Evolutionary conservation across 2,113 vertebrate species (phyloP).

Genomic region (Cottus gobio): DNA sequence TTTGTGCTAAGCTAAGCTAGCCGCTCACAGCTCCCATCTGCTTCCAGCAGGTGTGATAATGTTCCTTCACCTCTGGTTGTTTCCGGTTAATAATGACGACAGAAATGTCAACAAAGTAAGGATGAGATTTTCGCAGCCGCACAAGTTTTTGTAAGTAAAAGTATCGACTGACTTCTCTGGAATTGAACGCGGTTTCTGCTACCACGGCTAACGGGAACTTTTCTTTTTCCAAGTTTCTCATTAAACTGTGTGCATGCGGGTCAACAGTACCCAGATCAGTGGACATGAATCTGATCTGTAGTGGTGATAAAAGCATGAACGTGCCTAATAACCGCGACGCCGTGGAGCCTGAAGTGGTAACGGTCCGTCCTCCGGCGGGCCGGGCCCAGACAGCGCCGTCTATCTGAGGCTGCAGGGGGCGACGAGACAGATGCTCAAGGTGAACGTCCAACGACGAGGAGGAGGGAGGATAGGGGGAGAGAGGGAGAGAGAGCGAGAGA

Average conservation of each 20-base stretch:
- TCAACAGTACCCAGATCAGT: not conserved
- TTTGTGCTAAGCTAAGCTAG: not conserved
- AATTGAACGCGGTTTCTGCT: no score
- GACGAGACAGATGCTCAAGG: slow-evolving; percentile 66
- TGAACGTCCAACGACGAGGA: slow-evolving; percentile 63
- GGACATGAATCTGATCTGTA: slow-evolving; percentile 13
- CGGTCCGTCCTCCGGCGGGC: slow-evolving; percentile 42
- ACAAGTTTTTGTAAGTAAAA: not conserved
- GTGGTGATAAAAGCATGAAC: slow-evolving; percentile 38
- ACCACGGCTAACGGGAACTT: not conserved
- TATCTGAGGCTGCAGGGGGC: slow-evolving; percentile 54
- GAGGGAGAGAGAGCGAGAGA: slow-evolving; percentile 34
- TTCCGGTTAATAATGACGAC: not conserved
- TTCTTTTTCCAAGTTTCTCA: not conserved
- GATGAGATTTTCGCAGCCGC: not conserved
- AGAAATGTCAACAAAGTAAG: no score
- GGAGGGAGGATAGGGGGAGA: no score
- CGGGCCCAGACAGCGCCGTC: slow-evolving; percentile 55
- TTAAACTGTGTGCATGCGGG: not conserved
- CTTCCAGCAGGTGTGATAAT: not conserved
- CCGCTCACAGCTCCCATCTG: not conserved
- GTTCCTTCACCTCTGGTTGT: not conserved
- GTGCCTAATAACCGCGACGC: slow-evolving; percentile 19
- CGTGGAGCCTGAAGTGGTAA: slow-evolving; percentile 15
- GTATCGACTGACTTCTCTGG: not conserved